Conservation (phyloP, 2,113 vertebrate species). For the Morone chrysops region DNA sequence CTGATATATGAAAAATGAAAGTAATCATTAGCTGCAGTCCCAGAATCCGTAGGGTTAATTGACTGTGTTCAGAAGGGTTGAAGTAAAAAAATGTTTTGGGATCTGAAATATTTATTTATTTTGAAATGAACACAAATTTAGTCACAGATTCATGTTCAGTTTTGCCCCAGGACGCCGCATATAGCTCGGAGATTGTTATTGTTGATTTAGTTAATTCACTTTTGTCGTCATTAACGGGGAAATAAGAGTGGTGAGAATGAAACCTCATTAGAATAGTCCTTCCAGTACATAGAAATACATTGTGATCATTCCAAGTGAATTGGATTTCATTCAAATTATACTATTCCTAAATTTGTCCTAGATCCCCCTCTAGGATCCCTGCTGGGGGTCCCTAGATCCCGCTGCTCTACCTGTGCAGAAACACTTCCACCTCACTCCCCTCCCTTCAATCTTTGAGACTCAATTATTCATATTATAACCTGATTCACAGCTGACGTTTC, state of each 20-base stretch:
- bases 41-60: neutral
- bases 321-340: neutral
- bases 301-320: conserved; percentile 16
- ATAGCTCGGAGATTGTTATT: neutral
- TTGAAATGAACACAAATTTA: neutral
- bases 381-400: neutral
- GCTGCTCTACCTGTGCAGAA: conserved; percentile 34
- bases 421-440: neutral
- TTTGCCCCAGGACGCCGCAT: neutral
- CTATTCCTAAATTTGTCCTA: conserved; percentile 10
- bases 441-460: conserved; percentile 6
- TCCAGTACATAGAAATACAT: neutral
- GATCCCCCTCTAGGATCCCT: conserved; percentile 21
- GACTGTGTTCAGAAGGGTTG: neutral
- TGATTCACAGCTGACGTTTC: conserved; percentile 58
- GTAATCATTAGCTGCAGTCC: neutral
- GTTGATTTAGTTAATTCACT: conserved; percentile 9
- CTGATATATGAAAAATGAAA: neutral
- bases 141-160: neutral
- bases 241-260: neutral
- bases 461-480: conserved; percentile 57
- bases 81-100: neutral
- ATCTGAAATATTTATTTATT: neutral
- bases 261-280: neutral
- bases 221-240: neutral